Evolutionary conservation across 2,888 invertebrate genomes (phyloP), one percentile per base, ranked within the genome.

Genomic region (Cataglyphis livida): DNA sequence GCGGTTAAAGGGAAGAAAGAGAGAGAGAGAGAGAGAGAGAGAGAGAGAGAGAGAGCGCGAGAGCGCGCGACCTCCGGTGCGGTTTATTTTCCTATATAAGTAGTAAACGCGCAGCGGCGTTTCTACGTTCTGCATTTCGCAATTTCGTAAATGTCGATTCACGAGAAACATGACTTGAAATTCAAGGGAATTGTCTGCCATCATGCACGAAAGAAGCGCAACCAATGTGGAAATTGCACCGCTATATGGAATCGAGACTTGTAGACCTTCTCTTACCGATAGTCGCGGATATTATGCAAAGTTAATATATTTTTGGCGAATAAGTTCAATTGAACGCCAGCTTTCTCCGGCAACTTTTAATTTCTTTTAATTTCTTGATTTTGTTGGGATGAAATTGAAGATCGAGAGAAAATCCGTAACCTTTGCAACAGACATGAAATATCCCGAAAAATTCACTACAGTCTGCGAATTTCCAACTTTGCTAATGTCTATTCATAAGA

Each of bases 101-200:
- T 71, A 25, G 44, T 61, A 48, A 70, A 79, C 59, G 48, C 21
- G 18, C 21, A 12, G 18, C 32, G 21, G 28, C 28, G 18, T 59
- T 41, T 68, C 76, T 41, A 35, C 25, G n/a, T 79, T 70, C 76
- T 41, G 48, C 25, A 25, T 79, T 70, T 59, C 44, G 78, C 59
- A 79, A 70, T 79, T 59, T 71, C 25, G 59, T 79, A 79, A 79
- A 70, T 79, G 70, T 35, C 70, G 48, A 79, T 79, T 79, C 59
- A 71, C 59, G 78, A 44, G 32, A 32, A 70, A 70, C 59, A 44
- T 78, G 78, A 78, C 44, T 78, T 21, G 70, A 70, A 78, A 59
- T 59, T 66, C 66, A 66, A 76, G 25, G 38, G 25, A 59, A 78
- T 78, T 78, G 57, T 68, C 78, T 57, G 44, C 28, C 44, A 59